phyloP scores from a whole-genome alignment of 2,113 vertebrate genomes.

The Misgurnus anguillicaudatus region DNA sequence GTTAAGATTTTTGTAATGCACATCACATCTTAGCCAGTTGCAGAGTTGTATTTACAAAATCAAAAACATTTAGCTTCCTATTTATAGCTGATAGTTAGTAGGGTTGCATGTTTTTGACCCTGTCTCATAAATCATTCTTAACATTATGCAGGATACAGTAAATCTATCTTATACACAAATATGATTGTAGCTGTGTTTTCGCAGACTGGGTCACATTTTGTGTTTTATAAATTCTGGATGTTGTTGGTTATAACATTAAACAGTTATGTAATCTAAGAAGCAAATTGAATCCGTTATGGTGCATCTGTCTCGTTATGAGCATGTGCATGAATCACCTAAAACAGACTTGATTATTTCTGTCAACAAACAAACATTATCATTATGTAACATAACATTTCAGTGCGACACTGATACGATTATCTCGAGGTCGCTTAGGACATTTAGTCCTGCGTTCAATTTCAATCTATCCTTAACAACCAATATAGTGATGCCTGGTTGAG shows the following conservation, averaged over 20 bases:
- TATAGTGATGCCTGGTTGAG: not conserved
- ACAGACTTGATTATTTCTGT: not conserved
- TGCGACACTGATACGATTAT: not conserved
- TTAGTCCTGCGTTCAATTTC: not conserved
- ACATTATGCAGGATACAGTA: too few relatives aligned
- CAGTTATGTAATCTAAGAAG: not conserved
- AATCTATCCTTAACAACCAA: not conserved
- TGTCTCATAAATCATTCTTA: too few relatives aligned
- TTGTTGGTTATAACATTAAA: not conserved
- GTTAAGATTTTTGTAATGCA: too few relatives aligned
- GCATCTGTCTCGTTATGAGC: not conserved
- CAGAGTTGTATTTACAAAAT: too few relatives aligned
- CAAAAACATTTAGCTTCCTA: too few relatives aligned
- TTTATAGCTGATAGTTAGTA: too few relatives aligned
- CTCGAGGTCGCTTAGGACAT: not conserved
- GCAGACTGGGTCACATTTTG: too few relatives aligned
- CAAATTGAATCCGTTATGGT: not conserved
- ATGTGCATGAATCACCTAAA: not conserved
- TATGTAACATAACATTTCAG: not conserved
- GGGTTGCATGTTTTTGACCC: too few relatives aligned
- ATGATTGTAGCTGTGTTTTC: too few relatives aligned
- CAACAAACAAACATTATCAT: conserved; percentile 3
- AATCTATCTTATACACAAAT: too few relatives aligned
- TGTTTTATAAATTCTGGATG: too few relatives aligned
- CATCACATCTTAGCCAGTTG: not conserved